These are phyloP conservation scores for Holacanthella duospinosa DNA, from an alignment of 2,888 invertebrate genomes.

Conservation along the genomic window DNA sequence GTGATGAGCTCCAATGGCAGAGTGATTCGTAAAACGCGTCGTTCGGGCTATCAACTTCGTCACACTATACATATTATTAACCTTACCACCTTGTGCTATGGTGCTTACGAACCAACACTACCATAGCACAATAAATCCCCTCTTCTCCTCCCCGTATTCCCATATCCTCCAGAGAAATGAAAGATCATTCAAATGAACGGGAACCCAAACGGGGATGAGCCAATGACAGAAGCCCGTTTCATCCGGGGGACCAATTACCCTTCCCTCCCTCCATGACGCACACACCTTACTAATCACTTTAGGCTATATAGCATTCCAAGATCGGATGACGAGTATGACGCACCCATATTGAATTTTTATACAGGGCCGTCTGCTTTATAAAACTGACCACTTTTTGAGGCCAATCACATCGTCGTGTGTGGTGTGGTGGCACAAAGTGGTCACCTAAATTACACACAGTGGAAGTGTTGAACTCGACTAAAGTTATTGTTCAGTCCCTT, in stretches of 20 bases:
- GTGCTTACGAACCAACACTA: no score
- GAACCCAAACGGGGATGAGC: not conserved
- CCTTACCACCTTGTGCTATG: no score
- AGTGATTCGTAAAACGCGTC: slow-evolving; percentile 38
- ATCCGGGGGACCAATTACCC: no score
- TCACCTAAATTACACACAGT: no score
- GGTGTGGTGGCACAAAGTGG: no score
- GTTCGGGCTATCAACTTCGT: slow-evolving; percentile 35
- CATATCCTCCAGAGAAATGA: no score
- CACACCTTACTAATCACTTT: not conserved
- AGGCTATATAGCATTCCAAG: not conserved
- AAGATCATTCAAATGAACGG: not conserved
- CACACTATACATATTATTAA: no score
- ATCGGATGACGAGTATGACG: slow-evolving; percentile 3
- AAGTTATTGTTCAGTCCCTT: no score
- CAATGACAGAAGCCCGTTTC: not conserved
- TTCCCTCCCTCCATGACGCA: not conserved
- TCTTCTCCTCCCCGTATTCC: not conserved
- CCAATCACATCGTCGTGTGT: no score
- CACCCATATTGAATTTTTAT: not conserved
- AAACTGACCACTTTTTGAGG: no score
- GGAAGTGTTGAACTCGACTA: no score
- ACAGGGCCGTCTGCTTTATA: no score
- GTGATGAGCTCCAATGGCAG: slow-evolving; percentile 35
- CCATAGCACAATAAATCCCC: not conserved